Base-by-base conservation (phyloP, 2,113 vertebrate species). In the Psilopogon haemacephalus region DNA sequence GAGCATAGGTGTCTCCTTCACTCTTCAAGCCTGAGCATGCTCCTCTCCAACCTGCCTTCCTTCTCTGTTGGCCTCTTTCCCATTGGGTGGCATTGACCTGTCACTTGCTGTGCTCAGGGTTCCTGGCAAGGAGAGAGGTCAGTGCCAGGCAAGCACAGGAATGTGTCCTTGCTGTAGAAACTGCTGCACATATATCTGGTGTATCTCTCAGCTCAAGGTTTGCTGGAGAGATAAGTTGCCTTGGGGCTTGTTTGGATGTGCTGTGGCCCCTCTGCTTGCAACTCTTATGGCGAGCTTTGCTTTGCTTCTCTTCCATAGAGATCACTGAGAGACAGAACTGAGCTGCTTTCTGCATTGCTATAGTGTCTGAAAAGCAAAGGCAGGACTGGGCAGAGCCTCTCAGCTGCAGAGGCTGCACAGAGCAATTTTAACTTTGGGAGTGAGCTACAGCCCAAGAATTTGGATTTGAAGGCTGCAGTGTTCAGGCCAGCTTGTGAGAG, bases 161-260 rank as follows among this genome's bases (percentile, higher is more conserved):
- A 50, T 1, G 95, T 90, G 95, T 90, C 96, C 96, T 97, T 95
- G 95, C 78, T 68, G n/a, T 48, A 52, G 33, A 46, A 88, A 38
- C 52, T 74, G 80, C 83, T 86, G 72, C 7, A 2, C 72, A 28
- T 35, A 5, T 38, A 85, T 95, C 95, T 78, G 2, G 15, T 9
- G 2, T 81, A 44, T 81, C 52, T 78, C 84, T 73, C 58, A 24
- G 9, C 30, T 95, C 96, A 97, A 97, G 96, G 96, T 83, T 93
- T 72, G 9, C 60, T 63, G 63, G 40, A 58, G 78, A 90, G 95
- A 97, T 96, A 95, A 93, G 78, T 14, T 23, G 13, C 37, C 78
- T 48, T 62, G 72, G 48, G 81, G 65, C 72, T 90, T 70, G 86
- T 85, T 92, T 92, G 24, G 75, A 32, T 86, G 68, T n/a, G 64